Base-by-base conservation (phyloP, 2,797 vertebrate species). In the Australoheros facetus region DNA sequence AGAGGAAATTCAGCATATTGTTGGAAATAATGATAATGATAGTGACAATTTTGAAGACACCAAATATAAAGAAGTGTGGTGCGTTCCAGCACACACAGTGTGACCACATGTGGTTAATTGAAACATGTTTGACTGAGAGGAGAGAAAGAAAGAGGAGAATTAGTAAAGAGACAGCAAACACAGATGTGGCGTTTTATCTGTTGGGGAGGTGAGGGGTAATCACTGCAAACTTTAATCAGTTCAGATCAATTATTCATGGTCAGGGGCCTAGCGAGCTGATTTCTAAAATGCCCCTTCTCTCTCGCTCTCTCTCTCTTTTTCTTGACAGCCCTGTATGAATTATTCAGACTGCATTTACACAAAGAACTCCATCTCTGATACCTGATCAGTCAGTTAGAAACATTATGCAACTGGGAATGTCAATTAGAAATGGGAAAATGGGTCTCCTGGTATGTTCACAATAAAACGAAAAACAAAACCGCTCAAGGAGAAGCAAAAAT, bases 161-260 rank as follows among this genome's bases (percentile, higher is more conserved):
- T 89, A 92, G 88, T 85, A 82, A 92, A 90, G 86, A 91, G 93
- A 94, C 89, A 91, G 93, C 89, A 94, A 95, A 95, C 93, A 95
- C 90, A 94, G 94, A 94, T 95, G 94, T 95, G 94, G 93, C 79
- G 78, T 93, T 93, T 94, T 93, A 95, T 96, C 90, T 94, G 89
- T 86, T 91, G 88, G 89, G 87, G 84, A 92, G 94, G 91, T 92
- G 91, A 93, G 93, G 89, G 94, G 94, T 96, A 96, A 96, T 96
- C 94, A 96, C 87, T 78, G 95, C 92, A 95, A 96, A 96, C 94
- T 96, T 96, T 96, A 96, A 96, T 96, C 96, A 96, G 94, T 93
- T 94, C 84, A 93, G 93, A 95, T 96, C 94, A 95, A 96, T 96
- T 95, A 96, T 96, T 96, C 94, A 96, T 96, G 94, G 91, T 94